A percentile compares a stretch with the other conserved stretches of the same genome.
Evolutionary conservation across 2,797 vertebrate species (phyloP).

Genomic region (Cirrhinus mrigala): DNA sequence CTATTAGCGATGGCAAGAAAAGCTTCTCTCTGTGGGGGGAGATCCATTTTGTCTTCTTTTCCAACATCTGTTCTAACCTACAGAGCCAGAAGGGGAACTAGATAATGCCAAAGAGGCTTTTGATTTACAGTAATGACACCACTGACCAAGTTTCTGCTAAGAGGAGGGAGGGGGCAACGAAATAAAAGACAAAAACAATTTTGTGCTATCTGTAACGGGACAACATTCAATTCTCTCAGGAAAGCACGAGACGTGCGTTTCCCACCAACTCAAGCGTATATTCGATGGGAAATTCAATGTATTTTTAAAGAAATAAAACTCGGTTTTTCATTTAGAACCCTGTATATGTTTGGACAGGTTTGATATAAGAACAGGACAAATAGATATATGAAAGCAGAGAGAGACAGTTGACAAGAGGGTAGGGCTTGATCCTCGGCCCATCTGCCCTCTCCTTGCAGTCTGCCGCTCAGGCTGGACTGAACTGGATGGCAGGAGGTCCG

Average conservation of each 20-base stretch:
- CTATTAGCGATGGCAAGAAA: conserved; percentile 90
- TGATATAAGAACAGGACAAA: conserved; percentile 11
- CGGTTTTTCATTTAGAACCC: neutral
- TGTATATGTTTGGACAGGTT: neutral
- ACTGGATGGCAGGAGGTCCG: conserved; percentile 58
- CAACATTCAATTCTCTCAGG: conserved; percentile 40
- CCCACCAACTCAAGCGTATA: conserved; percentile 6
- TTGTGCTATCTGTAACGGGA: conserved; percentile 43
- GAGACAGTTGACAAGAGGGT: conserved; percentile 49
- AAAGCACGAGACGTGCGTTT: conserved; percentile 35
- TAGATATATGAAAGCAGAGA: conserved; percentile 58
- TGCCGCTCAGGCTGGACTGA: conserved; percentile 61
- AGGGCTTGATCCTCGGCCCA: conserved; percentile 75
- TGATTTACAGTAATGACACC: conserved; percentile 90
- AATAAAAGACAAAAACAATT: conserved; percentile 77
- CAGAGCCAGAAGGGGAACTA: conserved; percentile 91
- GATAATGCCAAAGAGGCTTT: conserved; percentile 90
- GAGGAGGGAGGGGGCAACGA: neutral
- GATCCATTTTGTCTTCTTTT: conserved; percentile 92
- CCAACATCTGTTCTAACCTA: conserved; percentile 96
- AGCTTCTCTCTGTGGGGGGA: conserved; percentile 88
- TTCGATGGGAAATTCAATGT: neutral
- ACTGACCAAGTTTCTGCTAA: conserved; percentile 54
- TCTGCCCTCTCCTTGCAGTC: conserved; percentile 72
- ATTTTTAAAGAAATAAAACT: neutral